Percentiles rank a stretch among this genome's conserved stretches.
Conservation (phyloP, 2,113 vertebrate genomes). For the Hydropotes inermis region DNA sequence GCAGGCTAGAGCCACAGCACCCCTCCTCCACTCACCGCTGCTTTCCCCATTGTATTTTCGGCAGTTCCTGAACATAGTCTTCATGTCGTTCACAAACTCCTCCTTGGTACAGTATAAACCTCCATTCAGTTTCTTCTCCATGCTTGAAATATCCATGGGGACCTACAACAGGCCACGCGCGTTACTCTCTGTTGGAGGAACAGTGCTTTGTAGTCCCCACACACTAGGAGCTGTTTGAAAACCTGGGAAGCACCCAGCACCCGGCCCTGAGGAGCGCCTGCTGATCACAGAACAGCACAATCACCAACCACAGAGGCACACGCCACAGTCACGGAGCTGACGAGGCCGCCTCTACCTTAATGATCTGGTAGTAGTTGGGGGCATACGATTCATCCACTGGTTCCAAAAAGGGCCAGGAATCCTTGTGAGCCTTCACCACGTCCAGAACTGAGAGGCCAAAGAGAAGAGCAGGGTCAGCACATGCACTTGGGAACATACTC, state of each 20-base stretch:
- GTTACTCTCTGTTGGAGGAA: neutral
- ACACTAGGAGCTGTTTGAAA: neutral
- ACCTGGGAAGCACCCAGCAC: neutral
- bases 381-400: conserved; percentile 97
- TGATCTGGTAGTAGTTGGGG: conserved; percentile 96
- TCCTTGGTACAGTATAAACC: conserved; percentile 95
- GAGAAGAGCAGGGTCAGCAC: neutral
- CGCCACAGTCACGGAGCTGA: rapidly evolving
- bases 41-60: conserved; percentile 96
- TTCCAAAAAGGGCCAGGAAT: conserved; percentile 97
- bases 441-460: conserved; percentile 88
- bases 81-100: conserved; percentile 94
- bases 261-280: neutral
- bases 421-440: conserved; percentile 95
- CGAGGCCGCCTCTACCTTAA: conserved; percentile 86
- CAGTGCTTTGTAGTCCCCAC: neutral
- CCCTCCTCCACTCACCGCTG: conserved; percentile 87
- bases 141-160: conserved; percentile 98
- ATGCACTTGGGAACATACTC: rapidly evolving
- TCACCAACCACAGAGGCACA: neutral
- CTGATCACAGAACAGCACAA: neutral
- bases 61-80: conserved; percentile 98
- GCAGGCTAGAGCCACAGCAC: neutral
- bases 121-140: conserved; percentile 94
- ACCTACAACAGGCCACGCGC: conserved; percentile 79